Evolutionary conservation across 2,797 vertebrate species (phyloP), one percentile per base, ranked within the genome.

Genomic region (Falco naumanni): DNA sequence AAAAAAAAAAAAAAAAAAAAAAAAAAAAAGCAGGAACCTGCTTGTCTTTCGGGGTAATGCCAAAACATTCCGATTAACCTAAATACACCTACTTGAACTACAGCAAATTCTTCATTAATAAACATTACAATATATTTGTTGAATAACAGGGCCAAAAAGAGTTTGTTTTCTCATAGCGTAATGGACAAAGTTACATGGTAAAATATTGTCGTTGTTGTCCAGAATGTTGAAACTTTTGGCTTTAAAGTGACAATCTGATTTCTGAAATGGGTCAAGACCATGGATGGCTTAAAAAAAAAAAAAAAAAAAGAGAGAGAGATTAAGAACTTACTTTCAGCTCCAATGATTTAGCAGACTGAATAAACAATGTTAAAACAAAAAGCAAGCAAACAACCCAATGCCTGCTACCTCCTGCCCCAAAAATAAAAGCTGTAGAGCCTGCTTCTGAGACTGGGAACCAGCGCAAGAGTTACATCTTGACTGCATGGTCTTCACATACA

Each of bases 241-340:
- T 85, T 41, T 29, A 13, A 34, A 41, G 74, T 10, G 25, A 53
- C 13, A 60, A 70, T 0, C 0, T 12, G 31, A 54, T 16, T 18
- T n/a, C 51, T 43, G 21, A 51, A 93, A 65, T 22, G 45, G 9
- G 11, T 41, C 22, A 37, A 71, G 24, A 26, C 3, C 17, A 34
- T 0, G 2, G 37, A 39, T 41, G 39, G 41, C 7, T 71, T 39
- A 3, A n/a, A n/a, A n/a, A n/a, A n/a, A n/a, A n/a, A n/a, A n/a
- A n/a, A n/a, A n/a, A n/a, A n/a, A n/a, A n/a, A n/a, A n/a, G n/a
- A n/a, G n/a, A n/a, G n/a, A n/a, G n/a, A n/a, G n/a, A n/a, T n/a
- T 11, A 68, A 82, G 25, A 26, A 72, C 22, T 10, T 45, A 22
- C 6, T 57, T 45, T 6, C 29, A 82, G 26, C 14, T 39, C 16